Conservation (phyloP, 2,888 invertebrate genomes). For the Thera britannica region DNA sequence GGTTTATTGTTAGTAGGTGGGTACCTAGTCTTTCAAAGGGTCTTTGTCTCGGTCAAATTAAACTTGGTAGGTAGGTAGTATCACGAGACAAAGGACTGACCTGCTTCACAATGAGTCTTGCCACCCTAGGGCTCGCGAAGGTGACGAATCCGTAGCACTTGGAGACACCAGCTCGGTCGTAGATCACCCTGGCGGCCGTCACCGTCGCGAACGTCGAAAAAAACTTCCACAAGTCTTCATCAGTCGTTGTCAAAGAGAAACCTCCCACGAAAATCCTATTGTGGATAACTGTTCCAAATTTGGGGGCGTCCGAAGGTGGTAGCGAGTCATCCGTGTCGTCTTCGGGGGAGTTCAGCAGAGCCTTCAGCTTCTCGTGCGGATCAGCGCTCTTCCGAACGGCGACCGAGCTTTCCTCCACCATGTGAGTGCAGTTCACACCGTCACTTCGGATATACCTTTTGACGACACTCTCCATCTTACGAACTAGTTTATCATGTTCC, state of each 20-base stretch:
- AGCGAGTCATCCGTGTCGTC: conserved; percentile 76
- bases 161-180: conserved; percentile 96
- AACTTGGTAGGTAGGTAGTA: not conserved
- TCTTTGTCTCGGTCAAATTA: conserved; percentile 13
- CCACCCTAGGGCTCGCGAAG: conserved; percentile 80
- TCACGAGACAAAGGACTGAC: conserved; percentile 54
- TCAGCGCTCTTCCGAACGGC: conserved; percentile 66
- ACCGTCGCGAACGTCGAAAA: conserved; percentile 96
- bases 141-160: conserved; percentile 96
- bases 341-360: conserved; percentile 74
- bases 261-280: conserved; percentile 98
- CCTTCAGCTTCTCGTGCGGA: conserved; percentile 79
- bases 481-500: conserved; percentile 73
- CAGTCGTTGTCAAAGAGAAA: conserved; percentile 96
- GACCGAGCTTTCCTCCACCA: conserved; percentile 73
- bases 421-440: conserved; percentile 79
- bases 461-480: conserved; percentile 70
- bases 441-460: conserved; percentile 80
- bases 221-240: conserved; percentile 95
- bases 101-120: conserved; percentile 81
- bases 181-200: conserved; percentile 97
- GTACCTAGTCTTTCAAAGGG: not conserved
- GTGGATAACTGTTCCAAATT: conserved; percentile 94
- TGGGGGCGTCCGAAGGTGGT: conserved; percentile 80
- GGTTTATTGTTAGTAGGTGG: not conserved